These are phyloP conservation scores for Promerops cafer DNA, from an alignment of 2,113 vertebrate species.

Conservation along the genomic window DNA sequence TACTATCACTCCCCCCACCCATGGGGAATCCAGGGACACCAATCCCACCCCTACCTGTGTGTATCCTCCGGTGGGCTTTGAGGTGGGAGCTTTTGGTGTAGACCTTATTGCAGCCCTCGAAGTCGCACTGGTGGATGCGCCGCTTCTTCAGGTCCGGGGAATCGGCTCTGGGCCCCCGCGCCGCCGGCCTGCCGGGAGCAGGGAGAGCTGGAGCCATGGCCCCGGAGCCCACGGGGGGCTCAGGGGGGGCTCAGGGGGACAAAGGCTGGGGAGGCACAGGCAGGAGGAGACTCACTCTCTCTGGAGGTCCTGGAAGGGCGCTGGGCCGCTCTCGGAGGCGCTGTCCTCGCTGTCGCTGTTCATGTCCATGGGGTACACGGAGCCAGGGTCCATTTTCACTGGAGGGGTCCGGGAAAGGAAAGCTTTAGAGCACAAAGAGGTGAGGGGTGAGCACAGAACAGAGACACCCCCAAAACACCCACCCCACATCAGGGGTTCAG, in stretches of 20 bases:
- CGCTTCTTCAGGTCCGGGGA: conserved; percentile 89
- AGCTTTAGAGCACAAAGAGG: neutral
- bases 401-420: conserved; percentile 38
- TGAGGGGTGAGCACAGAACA: neutral
- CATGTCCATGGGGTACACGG: conserved; percentile 71
- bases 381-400: conserved; percentile 72
- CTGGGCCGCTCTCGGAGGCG: conserved; percentile 54
- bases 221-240: fast-evolving
- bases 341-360: conserved; percentile 76
- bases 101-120: conserved; percentile 95
- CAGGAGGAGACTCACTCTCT: conserved; percentile 63
- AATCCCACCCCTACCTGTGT: conserved; percentile 79
- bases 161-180: conserved; percentile 35
- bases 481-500: fast-evolving
- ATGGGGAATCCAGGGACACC: fast-evolving
- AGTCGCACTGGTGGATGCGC: conserved; percentile 95
- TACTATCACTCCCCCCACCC: fast-evolving
- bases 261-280: neutral
- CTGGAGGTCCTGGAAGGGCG: conserved; percentile 63
- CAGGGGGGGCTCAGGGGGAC: neutral
- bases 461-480: neutral
- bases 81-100: conserved; percentile 98
- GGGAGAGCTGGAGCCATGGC: neutral
- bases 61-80: conserved; percentile 94
- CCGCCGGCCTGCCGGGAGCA: neutral